These are phyloP conservation scores for Gymnopithys bicolor DNA, from an alignment of 2,797 vertebrate genomes.

Conservation along the genomic window DNA sequence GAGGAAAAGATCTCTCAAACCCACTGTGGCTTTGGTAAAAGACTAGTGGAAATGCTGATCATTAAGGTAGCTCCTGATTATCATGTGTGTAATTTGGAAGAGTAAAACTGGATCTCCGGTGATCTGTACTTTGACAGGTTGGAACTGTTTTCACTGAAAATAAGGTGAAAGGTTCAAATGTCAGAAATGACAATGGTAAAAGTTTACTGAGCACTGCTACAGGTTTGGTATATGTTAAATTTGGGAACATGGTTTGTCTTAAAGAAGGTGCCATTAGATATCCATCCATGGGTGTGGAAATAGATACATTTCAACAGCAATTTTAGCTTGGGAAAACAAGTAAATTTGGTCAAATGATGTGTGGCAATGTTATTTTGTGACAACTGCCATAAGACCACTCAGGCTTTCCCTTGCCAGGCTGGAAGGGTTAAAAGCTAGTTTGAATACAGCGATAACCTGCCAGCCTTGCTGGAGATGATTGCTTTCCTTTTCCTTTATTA, in stretches of 20 bases:
- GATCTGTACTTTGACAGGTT: rapidly evolving
- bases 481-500: not conserved
- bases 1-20: not conserved
- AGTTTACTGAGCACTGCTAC: not conserved
- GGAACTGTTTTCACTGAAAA: not conserved
- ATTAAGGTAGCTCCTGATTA: not conserved
- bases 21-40: not conserved
- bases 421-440: not conserved
- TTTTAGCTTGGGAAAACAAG: not conserved
- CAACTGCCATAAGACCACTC: not conserved
- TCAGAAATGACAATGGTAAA: not conserved
- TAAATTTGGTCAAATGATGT: not conserved
- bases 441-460: not conserved
- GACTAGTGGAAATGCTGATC: not conserved
- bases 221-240: not conserved
- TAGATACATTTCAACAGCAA: not conserved
- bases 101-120: not conserved
- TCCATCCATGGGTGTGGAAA: rapidly evolving
- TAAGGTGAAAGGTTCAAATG: not conserved
- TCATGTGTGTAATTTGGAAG: not conserved
- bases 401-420: not conserved
- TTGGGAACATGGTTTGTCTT: not conserved
- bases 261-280: not conserved
- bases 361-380: not conserved
- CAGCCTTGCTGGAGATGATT: not conserved